phyloP scores from a whole-genome alignment of 2,888 invertebrate species.

The Temnothorax unifasciatus region DNA sequence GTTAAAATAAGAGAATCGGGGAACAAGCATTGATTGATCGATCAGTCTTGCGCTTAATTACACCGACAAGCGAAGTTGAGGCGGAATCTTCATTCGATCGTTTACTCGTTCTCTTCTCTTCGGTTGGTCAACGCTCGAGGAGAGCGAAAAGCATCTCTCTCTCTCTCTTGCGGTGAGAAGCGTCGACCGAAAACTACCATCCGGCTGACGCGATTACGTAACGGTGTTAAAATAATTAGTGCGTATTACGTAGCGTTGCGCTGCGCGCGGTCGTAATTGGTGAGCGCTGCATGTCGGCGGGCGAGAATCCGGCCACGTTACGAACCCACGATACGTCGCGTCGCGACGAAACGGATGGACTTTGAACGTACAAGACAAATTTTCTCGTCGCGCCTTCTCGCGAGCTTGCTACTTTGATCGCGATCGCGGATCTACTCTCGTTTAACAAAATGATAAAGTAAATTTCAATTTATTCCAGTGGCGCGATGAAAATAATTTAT shows the following conservation, averaged over 20 bases:
- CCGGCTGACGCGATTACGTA: slow-evolving; percentile 72
- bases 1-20: background rate
- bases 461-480: slow-evolving; percentile 17
- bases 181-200: slow-evolving; percentile 67
- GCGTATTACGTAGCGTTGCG: slow-evolving; percentile 70
- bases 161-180: slow-evolving; percentile 46
- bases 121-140: slow-evolving; percentile 3
- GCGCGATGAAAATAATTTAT: slow-evolving; percentile 6
- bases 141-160: background rate
- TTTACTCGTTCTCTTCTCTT: background rate
- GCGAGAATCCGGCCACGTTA: slow-evolving; percentile 49
- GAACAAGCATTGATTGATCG: slow-evolving; percentile 13
- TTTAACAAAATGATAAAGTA: background rate
- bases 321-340: slow-evolving; percentile 32
- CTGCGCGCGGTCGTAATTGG: slow-evolving; percentile 68
- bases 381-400: slow-evolving; percentile 30
- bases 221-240: slow-evolving; percentile 79
- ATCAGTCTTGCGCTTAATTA: slow-evolving; percentile 29
- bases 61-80: background rate
- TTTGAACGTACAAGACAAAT: slow-evolving; percentile 28
- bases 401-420: background rate
- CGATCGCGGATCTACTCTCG: background rate
- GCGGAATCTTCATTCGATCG: background rate
- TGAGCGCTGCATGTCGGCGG: slow-evolving; percentile 57
- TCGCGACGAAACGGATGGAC: slow-evolving; percentile 29